A percentile compares a stretch with the other conserved stretches of the same genome.
phyloP scores from a whole-genome alignment of 2,797 vertebrate genomes.

The Dallia pectoralis region DNA sequence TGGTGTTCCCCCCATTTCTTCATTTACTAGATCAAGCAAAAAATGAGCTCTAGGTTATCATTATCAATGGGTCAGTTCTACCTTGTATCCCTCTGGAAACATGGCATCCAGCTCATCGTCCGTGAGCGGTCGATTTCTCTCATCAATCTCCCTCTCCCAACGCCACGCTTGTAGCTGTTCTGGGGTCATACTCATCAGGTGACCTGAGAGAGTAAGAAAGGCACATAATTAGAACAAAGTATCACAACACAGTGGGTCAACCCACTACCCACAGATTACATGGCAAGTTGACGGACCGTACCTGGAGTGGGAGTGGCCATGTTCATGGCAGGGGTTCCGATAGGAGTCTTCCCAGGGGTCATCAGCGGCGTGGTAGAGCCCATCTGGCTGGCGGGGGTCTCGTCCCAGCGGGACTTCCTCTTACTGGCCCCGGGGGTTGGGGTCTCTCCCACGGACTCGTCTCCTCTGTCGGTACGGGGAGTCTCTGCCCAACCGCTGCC shows the following conservation, averaged over 20 bases:
- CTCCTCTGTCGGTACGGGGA: slow-evolving; percentile 93
- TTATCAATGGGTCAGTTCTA: slow-evolving; percentile 39
- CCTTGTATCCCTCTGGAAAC: slow-evolving; percentile 99
- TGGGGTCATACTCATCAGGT: slow-evolving; percentile 99
- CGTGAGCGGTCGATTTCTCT: slow-evolving; percentile 94
- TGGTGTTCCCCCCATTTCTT: background rate
- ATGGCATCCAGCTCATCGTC: slow-evolving; percentile 98
- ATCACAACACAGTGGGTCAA: background rate
- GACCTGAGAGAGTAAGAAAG: slow-evolving; percentile 75
- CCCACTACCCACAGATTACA: too few relatives aligned
- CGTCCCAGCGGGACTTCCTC: slow-evolving; percentile 97
- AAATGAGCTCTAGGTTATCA: background rate
- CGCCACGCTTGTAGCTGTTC: slow-evolving; percentile 98
- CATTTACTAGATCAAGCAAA: background rate
- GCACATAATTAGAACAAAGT: background rate
- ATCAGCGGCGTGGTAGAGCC: slow-evolving; percentile 96
- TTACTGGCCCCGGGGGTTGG: slow-evolving; percentile 97
- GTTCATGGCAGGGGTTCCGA: slow-evolving; percentile 98
- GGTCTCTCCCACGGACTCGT: slow-evolving; percentile 96
- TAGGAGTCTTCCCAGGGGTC: slow-evolving; percentile 96
- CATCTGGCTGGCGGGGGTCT: slow-evolving; percentile 98
- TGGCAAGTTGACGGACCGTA: slow-evolving; percentile 42
- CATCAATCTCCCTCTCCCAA: slow-evolving; percentile 98
- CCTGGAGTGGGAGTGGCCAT: slow-evolving; percentile 99
- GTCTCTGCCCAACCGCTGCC: slow-evolving; percentile 98